These are phyloP conservation scores for Meandrusa payeni DNA, from an alignment of 2,888 invertebrate genomes.

Conservation along the genomic window DNA sequence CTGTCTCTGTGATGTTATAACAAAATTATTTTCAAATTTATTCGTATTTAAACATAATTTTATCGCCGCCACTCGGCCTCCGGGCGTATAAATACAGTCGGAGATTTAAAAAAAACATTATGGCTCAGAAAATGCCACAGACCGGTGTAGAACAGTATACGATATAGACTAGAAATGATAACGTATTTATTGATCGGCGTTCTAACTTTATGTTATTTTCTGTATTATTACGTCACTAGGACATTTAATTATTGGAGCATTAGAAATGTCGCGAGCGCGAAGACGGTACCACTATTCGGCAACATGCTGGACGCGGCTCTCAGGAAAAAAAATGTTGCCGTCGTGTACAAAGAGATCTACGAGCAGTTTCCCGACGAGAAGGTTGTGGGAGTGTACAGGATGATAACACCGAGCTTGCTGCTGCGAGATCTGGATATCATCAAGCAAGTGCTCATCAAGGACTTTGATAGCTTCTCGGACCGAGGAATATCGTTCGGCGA, in stretches of 20 bases:
- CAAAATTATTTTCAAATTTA: too few species aligned
- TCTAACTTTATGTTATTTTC: too few species aligned
- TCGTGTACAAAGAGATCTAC: constrained; percentile 41
- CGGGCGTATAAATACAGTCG: too few species aligned
- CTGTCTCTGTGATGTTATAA: too few species aligned
- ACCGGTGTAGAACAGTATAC: too few species aligned
- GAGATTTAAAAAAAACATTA: too few species aligned
- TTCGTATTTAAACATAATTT: too few species aligned
- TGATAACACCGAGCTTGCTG: constrained; percentile 44
- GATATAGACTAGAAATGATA: too few species aligned
- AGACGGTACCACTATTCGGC: constrained; percentile 45
- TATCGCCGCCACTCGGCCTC: too few species aligned
- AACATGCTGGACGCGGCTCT: constrained; percentile 41
- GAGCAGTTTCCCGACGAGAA: constrained; percentile 45
- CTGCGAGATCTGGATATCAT: constrained; percentile 52
- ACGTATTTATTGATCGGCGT: too few species aligned
- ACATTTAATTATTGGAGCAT: constrained; percentile 48
- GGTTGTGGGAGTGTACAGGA: constrained; percentile 49
- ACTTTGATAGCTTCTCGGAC: constrained; percentile 48
- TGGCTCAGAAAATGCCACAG: too few species aligned
- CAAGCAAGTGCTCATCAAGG: constrained; percentile 51
- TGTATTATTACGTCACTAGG: not conserved
- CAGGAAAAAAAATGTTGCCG: constrained; percentile 32
- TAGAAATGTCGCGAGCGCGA: constrained; percentile 39
- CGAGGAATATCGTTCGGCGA: constrained; percentile 47